Evolutionary conservation across 1,140 invertebrate genomes (phyloP), one percentile per base, ranked within the genome.

Genomic region (Anagrus nilaparvatae): DNA sequence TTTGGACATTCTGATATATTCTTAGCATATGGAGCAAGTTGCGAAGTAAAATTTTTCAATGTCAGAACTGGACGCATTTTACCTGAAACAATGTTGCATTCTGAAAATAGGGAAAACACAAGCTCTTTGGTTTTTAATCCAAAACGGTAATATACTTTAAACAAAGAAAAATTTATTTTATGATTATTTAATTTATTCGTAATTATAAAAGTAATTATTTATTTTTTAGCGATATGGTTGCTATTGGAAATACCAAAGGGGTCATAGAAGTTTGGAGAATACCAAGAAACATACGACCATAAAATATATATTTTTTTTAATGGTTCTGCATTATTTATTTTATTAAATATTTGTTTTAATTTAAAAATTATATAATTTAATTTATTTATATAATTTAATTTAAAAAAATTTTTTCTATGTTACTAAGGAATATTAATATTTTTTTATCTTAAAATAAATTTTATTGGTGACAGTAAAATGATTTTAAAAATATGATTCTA

Each of bases 261-360:
- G 54, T 46, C 18, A 29, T 67, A 30, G 65, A 66, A 58, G 50
- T 67, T 20, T 67, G 63, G 63, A 67, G 57, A 58, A 54, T 66
- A 44, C 60, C 65, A 34, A 44, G 43, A 33, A 44, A 20, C 6
- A 13, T 44, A 28, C n/a, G n/a, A n/a, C n/a, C n/a, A n/a, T n/a
- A n/a, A n/a, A n/a, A n/a, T n/a, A n/a, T n/a, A n/a, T n/a, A n/a
- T n/a, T n/a, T n/a, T n/a, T n/a, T n/a, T n/a, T n/a, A n/a, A n/a
- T n/a, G n/a, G n/a, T n/a, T n/a, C n/a, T n/a, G n/a, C n/a, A n/a
- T n/a, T n/a, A n/a, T n/a, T n/a, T n/a, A n/a, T n/a, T n/a, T n/a
- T n/a, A n/a, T n/a, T n/a, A n/a, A n/a, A n/a, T n/a, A n/a, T n/a
- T n/a, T n/a, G n/a, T n/a, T n/a, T n/a, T n/a, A n/a, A n/a, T n/a